These are phyloP conservation scores for Aphodius sticticus DNA, from an alignment of 2,888 invertebrate genomes.

Conservation along the genomic window DNA sequence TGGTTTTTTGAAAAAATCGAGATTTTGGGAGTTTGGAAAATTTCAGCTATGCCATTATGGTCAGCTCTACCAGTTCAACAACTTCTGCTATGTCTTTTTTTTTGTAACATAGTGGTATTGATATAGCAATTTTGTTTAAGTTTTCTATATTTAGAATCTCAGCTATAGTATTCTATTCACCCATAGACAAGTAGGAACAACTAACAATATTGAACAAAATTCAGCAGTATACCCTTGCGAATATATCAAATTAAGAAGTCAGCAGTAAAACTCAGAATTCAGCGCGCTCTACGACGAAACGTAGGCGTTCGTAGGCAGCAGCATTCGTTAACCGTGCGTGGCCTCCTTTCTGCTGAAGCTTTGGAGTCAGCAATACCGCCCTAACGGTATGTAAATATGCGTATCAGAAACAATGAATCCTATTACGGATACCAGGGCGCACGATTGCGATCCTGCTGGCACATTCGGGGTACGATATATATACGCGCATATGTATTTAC, in stretches of 20 bases:
- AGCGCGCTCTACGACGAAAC: slow-evolving; percentile 23
- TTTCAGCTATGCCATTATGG: too few species aligned
- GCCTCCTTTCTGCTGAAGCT: slow-evolving; percentile 27
- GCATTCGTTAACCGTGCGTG: slow-evolving; percentile 25
- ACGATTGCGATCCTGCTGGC: slow-evolving; percentile 32
- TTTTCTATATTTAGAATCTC: too few species aligned
- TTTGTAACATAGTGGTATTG: too few species aligned
- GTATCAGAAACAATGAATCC: slow-evolving; percentile 41
- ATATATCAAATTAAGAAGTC: slow-evolving; percentile 34
- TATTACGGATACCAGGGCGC: slow-evolving; percentile 38
- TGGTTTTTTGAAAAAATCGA: too few species aligned
- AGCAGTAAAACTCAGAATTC: slow-evolving; percentile 33
- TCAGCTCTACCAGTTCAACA: too few species aligned
- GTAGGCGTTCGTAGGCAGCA: not conserved
- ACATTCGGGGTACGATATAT: slow-evolving; percentile 27
- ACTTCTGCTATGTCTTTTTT: too few species aligned
- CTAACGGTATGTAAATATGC: slow-evolving; percentile 41
- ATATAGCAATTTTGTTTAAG: too few species aligned
- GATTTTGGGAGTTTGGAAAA: too few species aligned
- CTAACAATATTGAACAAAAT: not conserved
- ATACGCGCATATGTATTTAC: slow-evolving; percentile 34
- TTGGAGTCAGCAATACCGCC: slow-evolving; percentile 33
- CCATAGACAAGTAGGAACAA: not conserved
- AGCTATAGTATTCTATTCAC: too few species aligned
- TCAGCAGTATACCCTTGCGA: not conserved